Conservation (phyloP, 1,140 invertebrate genomes). For the Leptonema lineaticorne region DNA sequence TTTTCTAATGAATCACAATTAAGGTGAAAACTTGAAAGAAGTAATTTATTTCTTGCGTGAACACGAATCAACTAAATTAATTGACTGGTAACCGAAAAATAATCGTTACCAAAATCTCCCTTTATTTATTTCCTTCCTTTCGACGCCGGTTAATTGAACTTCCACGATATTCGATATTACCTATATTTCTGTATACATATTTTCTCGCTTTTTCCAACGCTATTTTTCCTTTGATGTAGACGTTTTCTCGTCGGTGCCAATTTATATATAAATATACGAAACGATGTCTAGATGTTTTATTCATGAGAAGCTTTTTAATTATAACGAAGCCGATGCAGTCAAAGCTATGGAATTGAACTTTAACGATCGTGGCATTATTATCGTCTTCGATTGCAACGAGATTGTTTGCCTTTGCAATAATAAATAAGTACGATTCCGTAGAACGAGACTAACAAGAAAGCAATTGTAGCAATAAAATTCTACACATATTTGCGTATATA, state of each 20-base stretch:
- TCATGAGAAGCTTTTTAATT: constrained; percentile 2
- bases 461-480: constrained; percentile 40
- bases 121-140: not conserved
- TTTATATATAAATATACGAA: no score
- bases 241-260: no score
- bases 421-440: constrained; percentile 11
- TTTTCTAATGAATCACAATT: constrained; percentile 33
- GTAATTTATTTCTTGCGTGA: constrained; percentile 33
- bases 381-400: constrained; percentile 8
- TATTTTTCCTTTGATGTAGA: no score
- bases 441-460: constrained; percentile 33
- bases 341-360: not conserved
- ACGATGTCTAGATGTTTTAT: not conserved
- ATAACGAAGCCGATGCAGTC: constrained; percentile 5
- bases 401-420: constrained; percentile 26
- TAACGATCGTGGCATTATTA: constrained; percentile 16
- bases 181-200: not conserved
- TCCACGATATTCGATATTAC: no score
- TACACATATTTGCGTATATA: constrained; percentile 41
- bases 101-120: constrained; percentile 19
- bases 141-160: not conserved
- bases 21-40: constrained; percentile 29
- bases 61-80: constrained; percentile 31
- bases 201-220: not conserved
- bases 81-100: constrained; percentile 33